Evolutionary conservation across 2,113 vertebrate genomes (phyloP).

Genomic region (Phrynosoma blainvillii): DNA sequence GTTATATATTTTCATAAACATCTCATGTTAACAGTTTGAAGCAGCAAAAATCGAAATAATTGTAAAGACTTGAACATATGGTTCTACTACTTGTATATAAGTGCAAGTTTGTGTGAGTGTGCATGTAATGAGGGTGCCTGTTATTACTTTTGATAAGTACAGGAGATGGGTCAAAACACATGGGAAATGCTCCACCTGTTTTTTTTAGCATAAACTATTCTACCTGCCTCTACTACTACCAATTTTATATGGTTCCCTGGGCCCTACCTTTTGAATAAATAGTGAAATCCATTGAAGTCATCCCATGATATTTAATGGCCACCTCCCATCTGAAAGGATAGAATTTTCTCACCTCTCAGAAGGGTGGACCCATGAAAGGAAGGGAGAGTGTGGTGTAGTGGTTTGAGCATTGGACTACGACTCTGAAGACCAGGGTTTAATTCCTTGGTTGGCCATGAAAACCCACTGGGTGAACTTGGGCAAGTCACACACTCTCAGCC

Average conservation of each 20-base stretch:
- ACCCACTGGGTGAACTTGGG: too few relatives aligned
- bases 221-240: background rate
- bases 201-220: background rate
- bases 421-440: too few relatives aligned
- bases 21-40: slow-evolving; percentile 63
- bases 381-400: too few relatives aligned
- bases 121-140: background rate
- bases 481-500: too few relatives aligned
- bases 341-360: background rate
- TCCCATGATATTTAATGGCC: background rate
- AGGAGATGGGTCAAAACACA: background rate
- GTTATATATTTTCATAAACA: slow-evolving; percentile 59
- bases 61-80: slow-evolving; percentile 36
- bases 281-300: too few relatives aligned
- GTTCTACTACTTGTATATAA: slow-evolving; percentile 12
- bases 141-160: background rate
- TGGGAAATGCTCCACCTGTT: background rate
- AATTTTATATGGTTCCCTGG: background rate
- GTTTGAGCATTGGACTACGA: too few relatives aligned
- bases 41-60: slow-evolving; percentile 60
- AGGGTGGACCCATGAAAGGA: background rate
- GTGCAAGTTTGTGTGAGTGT: background rate
- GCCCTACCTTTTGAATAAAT: background rate
- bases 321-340: background rate
- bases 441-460: too few relatives aligned